Conservation (phyloP, 2,888 invertebrate genomes). For the Molorchus minor region DNA sequence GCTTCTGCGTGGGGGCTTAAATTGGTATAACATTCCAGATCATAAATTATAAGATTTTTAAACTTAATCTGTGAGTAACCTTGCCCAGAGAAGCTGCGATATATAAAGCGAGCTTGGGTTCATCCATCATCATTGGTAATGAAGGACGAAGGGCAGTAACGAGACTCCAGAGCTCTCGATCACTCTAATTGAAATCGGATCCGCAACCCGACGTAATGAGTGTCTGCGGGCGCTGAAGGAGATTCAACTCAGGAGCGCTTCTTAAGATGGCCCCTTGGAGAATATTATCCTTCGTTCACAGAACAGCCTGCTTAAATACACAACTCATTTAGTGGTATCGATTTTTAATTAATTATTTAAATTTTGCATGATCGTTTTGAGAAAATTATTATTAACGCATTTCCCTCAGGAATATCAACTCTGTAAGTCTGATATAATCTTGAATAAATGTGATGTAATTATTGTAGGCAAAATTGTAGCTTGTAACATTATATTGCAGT, state of each 20-base stretch:
- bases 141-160: conserved; percentile 59
- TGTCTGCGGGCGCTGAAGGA: conserved; percentile 49
- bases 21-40: too few species aligned
- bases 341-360: conserved; percentile 54
- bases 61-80: too few species aligned
- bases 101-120: conserved; percentile 20
- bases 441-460: too few species aligned
- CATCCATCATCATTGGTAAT: conserved; percentile 59
- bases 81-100: not conserved
- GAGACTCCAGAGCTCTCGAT: conserved; percentile 61
- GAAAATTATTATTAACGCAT: conserved; percentile 7
- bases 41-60: too few species aligned
- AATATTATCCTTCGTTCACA: conserved; percentile 54
- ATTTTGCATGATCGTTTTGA: conserved; percentile 30
- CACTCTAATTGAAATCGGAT: conserved; percentile 63
- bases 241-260: conserved; percentile 48
- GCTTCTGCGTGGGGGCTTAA: too few species aligned
- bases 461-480: too few species aligned
- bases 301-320: conserved; percentile 53
- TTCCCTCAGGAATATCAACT: not conserved
- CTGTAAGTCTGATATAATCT: not conserved
- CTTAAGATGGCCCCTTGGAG: conserved; percentile 56
- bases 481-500: too few species aligned
- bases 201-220: conserved; percentile 57
- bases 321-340: conserved; percentile 56